phyloP scores from a whole-genome alignment of 2,113 vertebrate genomes.

The Heterotilapia buettikoferi region DNA sequence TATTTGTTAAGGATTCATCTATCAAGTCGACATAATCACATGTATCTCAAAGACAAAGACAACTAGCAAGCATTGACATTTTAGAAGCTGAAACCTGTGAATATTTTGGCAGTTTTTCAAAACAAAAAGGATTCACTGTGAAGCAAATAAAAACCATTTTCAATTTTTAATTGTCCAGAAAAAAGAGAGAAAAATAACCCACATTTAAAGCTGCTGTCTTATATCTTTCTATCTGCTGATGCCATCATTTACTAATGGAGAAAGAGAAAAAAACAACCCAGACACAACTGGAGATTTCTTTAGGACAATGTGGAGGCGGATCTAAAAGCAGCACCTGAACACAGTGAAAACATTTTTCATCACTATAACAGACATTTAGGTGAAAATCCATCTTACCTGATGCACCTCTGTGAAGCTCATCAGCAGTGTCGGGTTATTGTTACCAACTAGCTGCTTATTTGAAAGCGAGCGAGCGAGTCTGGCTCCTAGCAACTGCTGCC shows the following conservation, averaged over 20 bases:
- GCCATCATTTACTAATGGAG: neutral
- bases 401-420: neutral
- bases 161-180: neutral
- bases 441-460: neutral
- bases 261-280: neutral
- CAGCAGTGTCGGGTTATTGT: neutral
- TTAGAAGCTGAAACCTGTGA: neutral
- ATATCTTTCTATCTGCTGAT: neutral
- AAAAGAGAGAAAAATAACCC: neutral
- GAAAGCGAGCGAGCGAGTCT: neutral
- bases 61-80: neutral
- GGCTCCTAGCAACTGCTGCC: slow-evolving; percentile 43
- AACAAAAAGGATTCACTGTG: neutral
- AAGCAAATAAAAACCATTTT: neutral
- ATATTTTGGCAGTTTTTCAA: neutral
- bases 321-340: neutral
- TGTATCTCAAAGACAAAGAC: neutral
- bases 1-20: neutral
- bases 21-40: neutral
- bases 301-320: neutral
- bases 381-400: neutral
- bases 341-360: neutral
- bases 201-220: neutral
- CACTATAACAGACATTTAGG: neutral
- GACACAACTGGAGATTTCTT: neutral